Evolutionary conservation across 2,797 vertebrate genomes (phyloP), one percentile per base, ranked within the genome.

Genomic region (Synaphobranchus kaupii): DNA sequence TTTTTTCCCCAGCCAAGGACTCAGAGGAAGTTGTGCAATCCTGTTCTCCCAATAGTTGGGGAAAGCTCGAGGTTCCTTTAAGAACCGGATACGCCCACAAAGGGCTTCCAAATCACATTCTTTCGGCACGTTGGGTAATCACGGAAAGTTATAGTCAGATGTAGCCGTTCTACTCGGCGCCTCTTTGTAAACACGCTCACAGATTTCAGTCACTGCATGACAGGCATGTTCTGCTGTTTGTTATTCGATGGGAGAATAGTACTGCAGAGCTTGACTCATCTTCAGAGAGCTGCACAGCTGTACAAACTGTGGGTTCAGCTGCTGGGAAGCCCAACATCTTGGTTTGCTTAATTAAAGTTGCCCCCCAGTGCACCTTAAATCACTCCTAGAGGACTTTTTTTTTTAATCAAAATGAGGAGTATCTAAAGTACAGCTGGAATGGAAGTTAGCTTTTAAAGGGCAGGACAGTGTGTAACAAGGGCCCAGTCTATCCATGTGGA

Each of bases 31-130:
- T 58, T 44, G 73, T 60, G 39, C 71, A 80, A 80, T 39, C 15
- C 34, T 39, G 22, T 20, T 80, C 20, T 73, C 73, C 22, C 56
- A n/a, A 80, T 60, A 86, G 54, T 10, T 48, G 4, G 22, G 25
- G 73, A 80, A 60, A 12, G 50, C 71, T 80, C 13, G 4, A 60
- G 34, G 3, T 25, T 10, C n/a, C 50, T 60, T 1, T 34, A 20
- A 50, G 71, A 31, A 8, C 50, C 20, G 71, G 71, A 54, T 60
- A 60, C 25, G 54, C 58, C 34, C 84, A 47, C 20, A 48, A 3
- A 34, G 20, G 47, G 39, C 39, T 86, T n/a, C 39, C 44, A 78
- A 58, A 25, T 48, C 31, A 39, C 52, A 80, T 86, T 86, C 56
- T 76, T n/a, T 76, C n/a, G 22, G 52, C 48, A 54, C 8, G 5